phyloP scores from a whole-genome alignment of 2,797 vertebrate genomes.

The Melanotaenia trifasciata region DNA sequence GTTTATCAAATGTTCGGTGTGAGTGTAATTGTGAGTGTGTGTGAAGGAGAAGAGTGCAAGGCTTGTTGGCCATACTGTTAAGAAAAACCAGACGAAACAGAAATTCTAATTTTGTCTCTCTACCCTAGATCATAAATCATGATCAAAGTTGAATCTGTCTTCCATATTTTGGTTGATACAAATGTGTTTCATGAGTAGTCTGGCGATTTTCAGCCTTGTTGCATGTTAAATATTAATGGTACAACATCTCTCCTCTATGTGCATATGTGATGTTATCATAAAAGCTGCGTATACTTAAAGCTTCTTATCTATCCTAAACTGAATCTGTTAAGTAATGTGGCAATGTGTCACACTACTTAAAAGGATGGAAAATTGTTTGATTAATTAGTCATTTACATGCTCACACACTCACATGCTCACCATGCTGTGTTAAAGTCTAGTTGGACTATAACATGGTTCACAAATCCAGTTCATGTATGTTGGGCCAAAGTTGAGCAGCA shows the following conservation, averaged over 20 bases:
- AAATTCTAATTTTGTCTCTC: constrained; percentile 28
- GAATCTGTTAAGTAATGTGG: constrained; percentile 63
- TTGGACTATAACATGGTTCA: constrained; percentile 36
- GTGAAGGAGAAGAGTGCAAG: constrained; percentile 19
- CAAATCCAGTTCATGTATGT: constrained; percentile 19
- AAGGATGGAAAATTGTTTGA: constrained; percentile 41
- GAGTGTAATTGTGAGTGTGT: constrained; percentile 41
- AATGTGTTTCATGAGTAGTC: constrained; percentile 20
- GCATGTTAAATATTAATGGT: constrained; percentile 43
- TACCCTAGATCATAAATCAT: constrained; percentile 39
- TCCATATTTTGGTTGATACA: constrained; percentile 30
- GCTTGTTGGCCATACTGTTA: constrained; percentile 1
- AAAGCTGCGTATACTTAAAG: constrained; percentile 46
- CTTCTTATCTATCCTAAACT: constrained; percentile 57
- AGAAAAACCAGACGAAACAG: constrained; percentile 34
- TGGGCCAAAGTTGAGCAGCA: constrained; percentile 34
- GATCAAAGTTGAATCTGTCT: constrained; percentile 31
- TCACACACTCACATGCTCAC: constrained; percentile 20
- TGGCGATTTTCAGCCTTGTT: constrained; percentile 19
- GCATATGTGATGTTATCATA: constrained; percentile 28
- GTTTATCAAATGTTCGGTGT: constrained; percentile 68
- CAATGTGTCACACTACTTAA: constrained; percentile 47
- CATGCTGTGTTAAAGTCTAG: constrained; percentile 25
- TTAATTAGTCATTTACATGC: constrained; percentile 46
- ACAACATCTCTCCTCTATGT: constrained; percentile 1